Evolutionary conservation across 2,113 vertebrate species (phyloP), one percentile per base, ranked within the genome.

Genomic region (Cranoglanis bouderius): DNA sequence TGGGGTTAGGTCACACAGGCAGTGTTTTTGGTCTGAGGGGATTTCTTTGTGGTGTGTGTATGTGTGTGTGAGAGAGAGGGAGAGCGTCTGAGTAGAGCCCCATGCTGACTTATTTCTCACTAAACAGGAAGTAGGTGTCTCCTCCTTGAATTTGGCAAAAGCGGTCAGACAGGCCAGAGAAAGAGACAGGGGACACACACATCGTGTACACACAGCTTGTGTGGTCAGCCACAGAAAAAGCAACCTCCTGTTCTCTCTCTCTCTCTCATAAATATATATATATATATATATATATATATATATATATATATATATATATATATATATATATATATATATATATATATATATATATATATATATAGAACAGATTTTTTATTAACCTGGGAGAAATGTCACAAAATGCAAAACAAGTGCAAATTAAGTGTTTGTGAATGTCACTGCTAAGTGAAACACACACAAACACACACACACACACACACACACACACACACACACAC

Each of bases 111-210:
- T 80, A 57, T 59, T 82, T 86, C 89, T 87, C 89, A 92, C 92
- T 96, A 94, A 95, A 96, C 95, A 95, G 96, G 95, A 96, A 96
- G 93, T 93, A 93, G 92, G 92, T 90, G 90, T 93, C 93, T 85
- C 90, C 93, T 92, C 89, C 43, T 83, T 65, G 90, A 93, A 90
- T 89, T 89, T 91, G 93, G 88, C 67, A 90, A 88, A 91, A 92
- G 87, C 82, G 89, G 88, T 89, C 84, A 78, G 77, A 82, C 29
- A 75, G 46, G 70, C 14, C 77, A 32, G 78, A 85, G 29, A 59
- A 63, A 43, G 14, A 83, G 51, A 84, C 75, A 57, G 82, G 18
- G 46, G n/a, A 49, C 57, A 78, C 74, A 81, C 67, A 75, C 57
- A 65, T 38, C 53, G 55, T 84, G 53, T 14, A 86, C 85, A 72